Evolutionary conservation across 2,797 vertebrate genomes (phyloP).

Genomic region (Petrocephalus schoutedeni): DNA sequence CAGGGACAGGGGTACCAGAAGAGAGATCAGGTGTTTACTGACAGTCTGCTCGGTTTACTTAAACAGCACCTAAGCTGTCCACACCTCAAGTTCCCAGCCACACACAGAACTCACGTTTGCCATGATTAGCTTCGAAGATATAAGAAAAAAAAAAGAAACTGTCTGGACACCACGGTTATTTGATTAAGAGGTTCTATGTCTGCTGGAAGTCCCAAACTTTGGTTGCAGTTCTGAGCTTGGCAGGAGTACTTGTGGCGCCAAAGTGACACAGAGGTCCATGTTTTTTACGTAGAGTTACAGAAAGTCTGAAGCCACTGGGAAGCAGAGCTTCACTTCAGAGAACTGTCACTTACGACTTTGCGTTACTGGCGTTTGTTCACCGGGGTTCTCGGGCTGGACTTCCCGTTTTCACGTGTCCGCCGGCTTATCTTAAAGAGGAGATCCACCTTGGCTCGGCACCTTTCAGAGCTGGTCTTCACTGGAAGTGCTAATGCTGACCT

Average conservation of each 20-base stretch:
- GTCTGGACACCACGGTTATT: neutral
- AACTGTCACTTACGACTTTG: constrained; percentile 31
- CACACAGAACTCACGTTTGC: constrained; percentile 11
- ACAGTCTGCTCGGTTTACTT: constrained; percentile 27
- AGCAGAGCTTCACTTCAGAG: constrained; percentile 31
- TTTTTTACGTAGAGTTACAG: constrained; percentile 32
- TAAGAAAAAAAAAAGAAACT: neutral
- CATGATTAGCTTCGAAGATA: constrained; percentile 8
- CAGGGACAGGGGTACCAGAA: neutral
- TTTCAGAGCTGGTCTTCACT: neutral
- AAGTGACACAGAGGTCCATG: constrained; percentile 8
- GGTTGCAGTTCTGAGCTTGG: constrained; percentile 28
- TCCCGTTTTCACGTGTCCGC: neutral
- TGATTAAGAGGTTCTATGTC: constrained; percentile 25
- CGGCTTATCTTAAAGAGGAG: neutral
- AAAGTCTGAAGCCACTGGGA: constrained; percentile 19
- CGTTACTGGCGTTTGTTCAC: constrained; percentile 16
- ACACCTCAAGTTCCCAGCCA: neutral
- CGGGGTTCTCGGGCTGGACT: neutral
- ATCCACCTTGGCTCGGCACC: neutral
- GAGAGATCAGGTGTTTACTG: neutral
- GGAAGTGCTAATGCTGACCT: neutral
- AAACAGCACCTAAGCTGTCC: constrained; percentile 20
- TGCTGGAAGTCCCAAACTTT: constrained; percentile 15
- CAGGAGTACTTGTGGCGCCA: neutral